Base-by-base conservation (phyloP, 1,140 invertebrate genomes). In the Penaeus japonicus region DNA sequence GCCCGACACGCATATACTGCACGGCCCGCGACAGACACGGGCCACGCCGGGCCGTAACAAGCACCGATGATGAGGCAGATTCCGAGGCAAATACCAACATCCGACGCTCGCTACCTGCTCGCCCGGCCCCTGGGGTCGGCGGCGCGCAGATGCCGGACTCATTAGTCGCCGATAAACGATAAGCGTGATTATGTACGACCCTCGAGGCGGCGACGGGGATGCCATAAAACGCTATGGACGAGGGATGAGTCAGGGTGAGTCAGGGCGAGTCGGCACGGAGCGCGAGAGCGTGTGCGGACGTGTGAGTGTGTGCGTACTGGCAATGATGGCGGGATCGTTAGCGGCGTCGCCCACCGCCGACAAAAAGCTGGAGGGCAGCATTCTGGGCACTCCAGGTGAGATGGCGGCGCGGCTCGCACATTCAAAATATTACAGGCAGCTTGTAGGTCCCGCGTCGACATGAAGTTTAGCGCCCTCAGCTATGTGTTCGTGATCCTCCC, bases 381-480 rank as follows among this genome's bases (percentile, higher is more conserved):
- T 80, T 80, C 78, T 80, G 24, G 47, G 78, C 47, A 80, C 35
- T 30, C 17, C 22, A 53, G 47, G 12, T 80, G 47, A 57, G 47
- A 53, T 18, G 78, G 78, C 39, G 47, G 47, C 22, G 78, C 18
- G 24, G 53, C 39, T 53, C 55, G 22, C 78, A 80, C 78, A 80
- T 80, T 80, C 78, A 53, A 39, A 53, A 80, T 55, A 80, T 80
- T 57, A 80, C 78, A n/a, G 39, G 47, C 78, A 80, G 22, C 78
- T 80, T 80, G 78, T 80, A 54, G 47, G 24, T 54, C 78, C 30
- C 47, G n/a, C 78, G 22, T 80, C 78, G 39, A 80, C 78, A 80
- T 80, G 39, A 54, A 54, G 53, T 54, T 79, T 53, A 53, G 24
- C 77, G 47, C 20, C 27, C 79, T 47, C 1, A 47, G 47, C 47